Percentiles rank a stretch among this genome's conserved stretches.
These are phyloP conservation scores for Stenotaenia linearis DNA, from an alignment of 2,888 invertebrate genomes.

Conservation along the genomic window DNA sequence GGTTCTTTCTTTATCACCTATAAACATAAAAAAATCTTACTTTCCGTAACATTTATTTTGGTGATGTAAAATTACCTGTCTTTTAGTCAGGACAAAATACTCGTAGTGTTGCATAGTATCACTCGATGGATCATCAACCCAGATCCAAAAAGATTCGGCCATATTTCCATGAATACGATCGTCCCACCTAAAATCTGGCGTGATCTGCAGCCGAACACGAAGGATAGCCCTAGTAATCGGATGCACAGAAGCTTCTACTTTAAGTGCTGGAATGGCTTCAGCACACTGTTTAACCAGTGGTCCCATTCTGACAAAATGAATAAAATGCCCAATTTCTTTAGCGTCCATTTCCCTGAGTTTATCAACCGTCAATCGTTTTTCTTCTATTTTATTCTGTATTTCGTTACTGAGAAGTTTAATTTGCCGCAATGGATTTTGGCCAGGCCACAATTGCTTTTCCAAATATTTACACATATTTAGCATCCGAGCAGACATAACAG, in stretches of 20 bases:
- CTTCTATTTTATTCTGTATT: slow-evolving; percentile 73
- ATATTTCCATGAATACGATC: slow-evolving; percentile 81
- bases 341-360: slow-evolving; percentile 78
- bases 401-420: slow-evolving; percentile 66
- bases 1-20: slow-evolving; percentile 66
- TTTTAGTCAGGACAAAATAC: slow-evolving; percentile 74
- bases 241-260: slow-evolving; percentile 77
- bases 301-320: slow-evolving; percentile 71
- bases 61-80: slow-evolving; percentile 55
- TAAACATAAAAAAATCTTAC: slow-evolving; percentile 41
- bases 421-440: slow-evolving; percentile 75
- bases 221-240: slow-evolving; percentile 93
- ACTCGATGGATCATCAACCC: slow-evolving; percentile 93
- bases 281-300: slow-evolving; percentile 73
- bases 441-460: slow-evolving; percentile 82
- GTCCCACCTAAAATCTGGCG: slow-evolving; percentile 74
- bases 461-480: slow-evolving; percentile 86
- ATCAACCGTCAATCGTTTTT: slow-evolving; percentile 66
- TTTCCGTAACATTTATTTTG: neutral
- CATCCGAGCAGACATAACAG: slow-evolving; percentile 79
- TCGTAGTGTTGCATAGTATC: slow-evolving; percentile 96
- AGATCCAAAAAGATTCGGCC: slow-evolving; percentile 90
- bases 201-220: slow-evolving; percentile 71
- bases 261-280: slow-evolving; percentile 75
- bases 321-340: slow-evolving; percentile 71